phyloP scores from a whole-genome alignment of 2,888 invertebrate genomes.

The Troides oblongomaculatus region DNA sequence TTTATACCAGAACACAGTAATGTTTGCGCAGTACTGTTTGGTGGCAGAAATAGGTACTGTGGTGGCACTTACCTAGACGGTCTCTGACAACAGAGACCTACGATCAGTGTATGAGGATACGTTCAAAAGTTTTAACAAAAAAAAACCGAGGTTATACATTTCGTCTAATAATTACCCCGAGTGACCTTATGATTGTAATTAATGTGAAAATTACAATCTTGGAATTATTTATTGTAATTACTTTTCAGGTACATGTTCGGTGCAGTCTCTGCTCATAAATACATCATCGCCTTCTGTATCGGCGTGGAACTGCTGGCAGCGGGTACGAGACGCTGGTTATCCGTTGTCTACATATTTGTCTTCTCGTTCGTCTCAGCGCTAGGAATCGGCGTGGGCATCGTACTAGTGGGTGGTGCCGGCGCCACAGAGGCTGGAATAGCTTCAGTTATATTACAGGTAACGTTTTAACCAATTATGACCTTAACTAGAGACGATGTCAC shows the following conservation, averaged over 20 bases:
- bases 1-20: too few relatives aligned
- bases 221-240: background rate
- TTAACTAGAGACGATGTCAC: background rate
- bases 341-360: slow-evolving; percentile 85
- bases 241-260: slow-evolving; percentile 86
- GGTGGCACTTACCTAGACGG: too few relatives aligned
- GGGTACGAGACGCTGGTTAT: slow-evolving; percentile 81
- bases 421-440: slow-evolving; percentile 81
- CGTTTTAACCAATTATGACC: background rate
- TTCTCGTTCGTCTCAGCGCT: slow-evolving; percentile 90
- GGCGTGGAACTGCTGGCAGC: slow-evolving; percentile 89
- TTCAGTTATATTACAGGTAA: slow-evolving; percentile 87
- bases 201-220: background rate
- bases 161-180: too few relatives aligned
- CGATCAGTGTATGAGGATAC: too few relatives aligned
- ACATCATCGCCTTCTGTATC: slow-evolving; percentile 93
- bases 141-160: too few relatives aligned
- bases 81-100: too few relatives aligned
- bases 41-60: too few relatives aligned
- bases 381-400: slow-evolving; percentile 87
- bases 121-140: too few relatives aligned
- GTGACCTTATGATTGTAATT: too few relatives aligned
- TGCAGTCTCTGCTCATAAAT: slow-evolving; percentile 91
- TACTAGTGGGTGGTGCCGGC: slow-evolving; percentile 81
- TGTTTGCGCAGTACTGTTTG: too few relatives aligned